These are phyloP conservation scores for Megamerina dolium DNA, from an alignment of 2,888 invertebrate genomes.

Conservation along the genomic window DNA sequence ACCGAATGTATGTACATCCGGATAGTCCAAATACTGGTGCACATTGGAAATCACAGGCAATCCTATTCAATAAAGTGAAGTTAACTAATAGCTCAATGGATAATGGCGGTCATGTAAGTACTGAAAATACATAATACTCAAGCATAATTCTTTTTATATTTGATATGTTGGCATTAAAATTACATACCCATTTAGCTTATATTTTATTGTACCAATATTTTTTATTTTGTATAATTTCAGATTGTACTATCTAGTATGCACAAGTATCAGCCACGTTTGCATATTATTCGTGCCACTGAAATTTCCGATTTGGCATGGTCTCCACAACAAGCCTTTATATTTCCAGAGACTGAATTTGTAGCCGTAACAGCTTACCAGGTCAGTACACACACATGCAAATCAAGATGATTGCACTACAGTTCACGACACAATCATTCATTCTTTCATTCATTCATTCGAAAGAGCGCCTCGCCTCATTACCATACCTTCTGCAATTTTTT, in stretches of 20 bases:
- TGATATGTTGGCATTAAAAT: background rate
- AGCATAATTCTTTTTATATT: background rate
- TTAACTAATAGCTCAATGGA: conserved; percentile 82
- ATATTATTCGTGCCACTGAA: conserved; percentile 76
- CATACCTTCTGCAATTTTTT: background rate
- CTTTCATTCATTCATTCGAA: no score
- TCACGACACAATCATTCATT: no score
- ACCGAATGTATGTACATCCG: conserved; percentile 75
- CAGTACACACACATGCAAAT: background rate
- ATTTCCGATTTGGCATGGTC: conserved; percentile 65
- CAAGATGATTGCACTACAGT: no score
- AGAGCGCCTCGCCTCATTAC: no score
- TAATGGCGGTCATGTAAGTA: conserved; percentile 70
- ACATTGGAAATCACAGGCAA: conserved; percentile 79
- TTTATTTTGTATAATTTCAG: conserved; percentile 49
- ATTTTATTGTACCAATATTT: conserved; percentile 6
- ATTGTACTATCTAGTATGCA: conserved; percentile 94
- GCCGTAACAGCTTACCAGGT: conserved; percentile 97
- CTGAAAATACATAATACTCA: background rate
- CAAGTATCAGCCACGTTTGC: conserved; percentile 86
- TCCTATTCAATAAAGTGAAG: conserved; percentile 77
- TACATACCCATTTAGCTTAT: background rate
- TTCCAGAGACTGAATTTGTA: conserved; percentile 83
- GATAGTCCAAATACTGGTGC: conserved; percentile 81
- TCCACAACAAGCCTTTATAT: conserved; percentile 61